A percentile compares a stretch with the other conserved stretches of the same genome.
phyloP scores from a whole-genome alignment of 2,888 invertebrate genomes.

The Acronicta aceris region DNA sequence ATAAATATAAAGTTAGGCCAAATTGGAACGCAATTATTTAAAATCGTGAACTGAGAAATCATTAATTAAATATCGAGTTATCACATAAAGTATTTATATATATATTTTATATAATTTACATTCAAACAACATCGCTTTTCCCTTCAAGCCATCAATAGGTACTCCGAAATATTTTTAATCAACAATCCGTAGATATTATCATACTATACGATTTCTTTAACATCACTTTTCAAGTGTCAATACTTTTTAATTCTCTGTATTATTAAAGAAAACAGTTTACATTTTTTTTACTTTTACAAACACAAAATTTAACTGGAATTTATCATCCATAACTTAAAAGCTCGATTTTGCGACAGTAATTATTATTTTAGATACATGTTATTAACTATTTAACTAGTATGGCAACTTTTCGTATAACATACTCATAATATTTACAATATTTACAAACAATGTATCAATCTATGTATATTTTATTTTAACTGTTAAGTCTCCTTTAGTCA shows the following conservation, averaged over 20 bases:
- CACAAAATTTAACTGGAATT: conserved; percentile 43
- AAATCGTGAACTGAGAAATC: conserved; percentile 34
- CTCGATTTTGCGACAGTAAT: conserved; percentile 68
- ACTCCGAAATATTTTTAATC: conserved; percentile 47
- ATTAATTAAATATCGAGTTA: conserved; percentile 42
- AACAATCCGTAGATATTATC: conserved; percentile 53
- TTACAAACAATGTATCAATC: conserved; percentile 56
- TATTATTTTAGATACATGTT: conserved; percentile 58
- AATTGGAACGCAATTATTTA: conserved; percentile 7
- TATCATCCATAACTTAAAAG: conserved; percentile 65
- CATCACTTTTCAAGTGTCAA: conserved; percentile 59
- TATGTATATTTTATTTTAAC: conserved; percentile 50
- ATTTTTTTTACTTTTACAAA: conserved; percentile 27
- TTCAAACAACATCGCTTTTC: conserved; percentile 66
- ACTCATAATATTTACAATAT: conserved; percentile 63
- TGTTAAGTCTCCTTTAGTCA: conserved; percentile 42
- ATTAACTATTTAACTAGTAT: conserved; percentile 66
- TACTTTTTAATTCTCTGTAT: conserved; percentile 22
- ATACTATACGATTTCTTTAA: conserved; percentile 38
- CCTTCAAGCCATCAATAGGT: conserved; percentile 41
- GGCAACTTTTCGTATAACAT: conserved; percentile 77
- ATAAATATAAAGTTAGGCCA: conserved; percentile 30
- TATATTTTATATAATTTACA: conserved; percentile 64
- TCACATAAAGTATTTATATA: conserved; percentile 64
- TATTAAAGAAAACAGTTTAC: conserved; percentile 20